These are phyloP conservation scores for Belgica antarctica DNA, from an alignment of 2,888 invertebrate genomes.

Conservation along the genomic window DNA sequence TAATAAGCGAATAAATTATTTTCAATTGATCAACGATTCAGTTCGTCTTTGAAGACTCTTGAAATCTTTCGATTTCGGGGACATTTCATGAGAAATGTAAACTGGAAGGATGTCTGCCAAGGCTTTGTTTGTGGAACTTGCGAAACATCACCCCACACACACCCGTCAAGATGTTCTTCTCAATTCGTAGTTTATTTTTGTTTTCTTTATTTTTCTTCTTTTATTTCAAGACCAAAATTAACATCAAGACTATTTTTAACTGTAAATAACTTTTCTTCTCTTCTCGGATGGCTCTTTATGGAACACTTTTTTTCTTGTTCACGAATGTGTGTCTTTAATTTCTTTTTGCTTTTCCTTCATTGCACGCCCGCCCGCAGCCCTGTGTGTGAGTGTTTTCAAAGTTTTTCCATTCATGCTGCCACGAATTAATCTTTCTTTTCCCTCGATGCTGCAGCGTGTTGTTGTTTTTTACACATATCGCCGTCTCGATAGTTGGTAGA, in stretches of 20 bases:
- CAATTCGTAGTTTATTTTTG: too few species aligned
- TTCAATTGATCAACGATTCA: too few species aligned
- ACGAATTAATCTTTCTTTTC: neutral
- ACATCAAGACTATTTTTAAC: neutral
- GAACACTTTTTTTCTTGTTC: constrained; percentile 11
- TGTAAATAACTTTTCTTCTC: constrained; percentile 17
- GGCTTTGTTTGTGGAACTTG: too few species aligned
- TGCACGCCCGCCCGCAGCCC: neutral
- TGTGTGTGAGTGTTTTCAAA: neutral
- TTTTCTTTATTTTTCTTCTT: neutral
- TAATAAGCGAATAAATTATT: too few species aligned
- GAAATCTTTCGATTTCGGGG: too few species aligned
- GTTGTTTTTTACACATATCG: constrained; percentile 1
- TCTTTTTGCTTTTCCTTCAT: neutral
- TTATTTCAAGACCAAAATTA: neutral
- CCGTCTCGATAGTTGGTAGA: neutral
- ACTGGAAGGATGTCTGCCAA: too few species aligned
- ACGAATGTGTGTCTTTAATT: constrained; percentile 8
- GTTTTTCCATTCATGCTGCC: constrained; percentile 6
- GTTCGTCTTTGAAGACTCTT: too few species aligned
- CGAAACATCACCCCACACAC: too few species aligned
- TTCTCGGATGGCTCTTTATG: neutral
- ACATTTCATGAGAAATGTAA: too few species aligned
- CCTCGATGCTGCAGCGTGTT: neutral
- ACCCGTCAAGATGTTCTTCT: neutral